Percentiles rank a stretch among this genome's conserved stretches.
Evolutionary conservation across 2,113 vertebrate genomes (phyloP).

Genomic region (Axis porcinus): DNA sequence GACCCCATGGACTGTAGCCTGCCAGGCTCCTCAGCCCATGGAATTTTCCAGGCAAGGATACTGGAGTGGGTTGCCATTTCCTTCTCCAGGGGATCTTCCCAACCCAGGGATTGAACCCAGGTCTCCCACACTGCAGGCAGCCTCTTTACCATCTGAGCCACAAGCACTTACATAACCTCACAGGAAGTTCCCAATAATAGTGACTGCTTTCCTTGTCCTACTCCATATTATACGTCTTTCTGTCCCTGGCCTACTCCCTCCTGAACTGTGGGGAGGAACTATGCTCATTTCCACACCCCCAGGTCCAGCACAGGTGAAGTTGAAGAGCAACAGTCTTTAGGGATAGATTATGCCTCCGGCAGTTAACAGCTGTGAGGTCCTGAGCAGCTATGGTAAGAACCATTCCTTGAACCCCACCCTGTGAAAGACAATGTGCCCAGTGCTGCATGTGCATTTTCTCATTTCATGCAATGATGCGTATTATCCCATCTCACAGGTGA

Average conservation of each 20-base stretch:
- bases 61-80: background rate
- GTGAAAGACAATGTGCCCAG: background rate
- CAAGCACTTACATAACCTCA: background rate
- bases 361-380: background rate
- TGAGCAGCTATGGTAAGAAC: background rate
- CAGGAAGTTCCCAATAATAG: background rate
- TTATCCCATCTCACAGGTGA: background rate
- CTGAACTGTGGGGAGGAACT: background rate
- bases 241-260: background rate
- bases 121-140: background rate
- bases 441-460: background rate
- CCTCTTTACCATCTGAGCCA: background rate
- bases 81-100: background rate
- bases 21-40: background rate
- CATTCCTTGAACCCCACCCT: background rate
- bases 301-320: background rate
- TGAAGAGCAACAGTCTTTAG: background rate
- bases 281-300: background rate
- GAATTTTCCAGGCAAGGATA: background rate
- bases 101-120: background rate
- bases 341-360: background rate
- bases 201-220: background rate
- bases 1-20: background rate
- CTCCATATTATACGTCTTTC: background rate
- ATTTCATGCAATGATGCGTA: background rate